Conservation (phyloP, 2,797 vertebrate species). For the Lacerta bilineata region DNA sequence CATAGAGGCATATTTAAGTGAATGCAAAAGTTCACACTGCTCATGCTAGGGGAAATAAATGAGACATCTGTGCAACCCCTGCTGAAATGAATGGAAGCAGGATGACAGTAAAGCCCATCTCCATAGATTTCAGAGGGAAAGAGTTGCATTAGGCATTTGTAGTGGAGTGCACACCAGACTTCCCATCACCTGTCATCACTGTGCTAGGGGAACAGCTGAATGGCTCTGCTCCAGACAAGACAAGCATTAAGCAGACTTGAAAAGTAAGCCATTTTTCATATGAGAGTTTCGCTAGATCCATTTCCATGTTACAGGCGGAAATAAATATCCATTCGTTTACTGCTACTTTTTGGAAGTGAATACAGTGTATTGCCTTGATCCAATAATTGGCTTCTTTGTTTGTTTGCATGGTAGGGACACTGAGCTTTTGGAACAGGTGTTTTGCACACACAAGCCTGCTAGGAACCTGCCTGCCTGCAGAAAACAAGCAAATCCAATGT, state of each 20-base stretch:
- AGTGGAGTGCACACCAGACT: not conserved
- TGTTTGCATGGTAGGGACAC: not conserved
- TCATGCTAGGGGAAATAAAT: slow-evolving; percentile 21
- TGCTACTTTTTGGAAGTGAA: not conserved
- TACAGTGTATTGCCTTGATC: not conserved
- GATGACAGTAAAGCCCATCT: not conserved
- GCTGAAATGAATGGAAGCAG: not conserved
- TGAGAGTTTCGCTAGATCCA: not conserved
- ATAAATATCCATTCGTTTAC: not conserved
- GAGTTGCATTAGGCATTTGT: not conserved
- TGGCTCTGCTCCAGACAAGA: not conserved
- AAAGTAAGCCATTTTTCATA: not conserved
- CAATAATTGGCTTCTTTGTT: not conserved
- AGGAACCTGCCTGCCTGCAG: not conserved
- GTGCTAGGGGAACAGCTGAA: not conserved
- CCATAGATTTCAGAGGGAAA: not conserved
- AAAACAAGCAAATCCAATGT: not conserved
- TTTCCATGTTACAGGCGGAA: not conserved
- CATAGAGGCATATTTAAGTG: not conserved
- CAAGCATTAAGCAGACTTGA: not conserved
- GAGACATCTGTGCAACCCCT: not conserved
- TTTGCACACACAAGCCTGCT: not conserved
- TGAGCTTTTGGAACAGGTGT: not conserved
- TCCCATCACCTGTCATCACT: not conserved
- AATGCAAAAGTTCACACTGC: slow-evolving; percentile 31